phyloP scores from a whole-genome alignment of 2,888 invertebrate species.

The Tenthredo scrophulariae region DNA sequence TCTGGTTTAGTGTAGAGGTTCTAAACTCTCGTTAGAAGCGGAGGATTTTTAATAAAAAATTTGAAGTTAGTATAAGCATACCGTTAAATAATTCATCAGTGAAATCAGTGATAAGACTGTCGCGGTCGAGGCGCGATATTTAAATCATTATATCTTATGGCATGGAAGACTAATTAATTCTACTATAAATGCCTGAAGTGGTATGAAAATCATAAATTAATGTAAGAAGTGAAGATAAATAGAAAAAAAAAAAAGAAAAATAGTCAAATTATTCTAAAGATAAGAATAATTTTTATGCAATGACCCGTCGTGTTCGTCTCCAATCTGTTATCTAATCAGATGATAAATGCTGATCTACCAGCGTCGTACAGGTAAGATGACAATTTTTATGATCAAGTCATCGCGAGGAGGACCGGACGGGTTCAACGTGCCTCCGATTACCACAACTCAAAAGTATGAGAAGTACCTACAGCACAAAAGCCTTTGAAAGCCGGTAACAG shows the following conservation, averaged over 20 bases:
- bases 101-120: not conserved
- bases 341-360: not conserved
- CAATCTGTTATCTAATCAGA: not conserved
- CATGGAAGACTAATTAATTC: not conserved
- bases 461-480: not conserved
- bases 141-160: not conserved
- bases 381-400: not conserved
- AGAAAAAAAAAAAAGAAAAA: not conserved
- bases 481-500: not conserved
- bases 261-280: not conserved
- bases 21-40: not conserved
- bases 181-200: not conserved
- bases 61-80: not conserved
- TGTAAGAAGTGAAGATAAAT: not conserved
- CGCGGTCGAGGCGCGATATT: not conserved
- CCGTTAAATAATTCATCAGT: not conserved
- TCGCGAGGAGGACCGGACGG: not conserved
- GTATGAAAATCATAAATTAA: not conserved
- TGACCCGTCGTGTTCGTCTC: not conserved
- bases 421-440: not conserved
- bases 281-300: not conserved
- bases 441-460: not conserved
- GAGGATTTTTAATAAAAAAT: not conserved
- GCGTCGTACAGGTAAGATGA: not conserved
- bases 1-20: not conserved